Evolutionary conservation across 2,113 vertebrate genomes (phyloP).

Genomic region (Prietella phreatophila): DNA sequence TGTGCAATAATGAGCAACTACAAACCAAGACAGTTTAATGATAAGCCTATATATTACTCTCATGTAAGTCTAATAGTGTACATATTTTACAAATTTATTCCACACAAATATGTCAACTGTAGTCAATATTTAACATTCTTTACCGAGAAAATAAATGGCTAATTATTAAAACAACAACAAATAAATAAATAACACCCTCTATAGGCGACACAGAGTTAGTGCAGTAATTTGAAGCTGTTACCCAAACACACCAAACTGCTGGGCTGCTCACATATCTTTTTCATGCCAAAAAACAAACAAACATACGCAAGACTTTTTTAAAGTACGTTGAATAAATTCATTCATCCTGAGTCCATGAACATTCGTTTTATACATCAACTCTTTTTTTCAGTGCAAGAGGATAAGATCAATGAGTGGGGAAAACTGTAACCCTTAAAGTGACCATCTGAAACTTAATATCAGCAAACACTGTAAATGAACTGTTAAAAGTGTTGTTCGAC

Average conservation of each 20-base stretch:
- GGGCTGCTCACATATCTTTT: not conserved
- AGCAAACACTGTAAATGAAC: not conserved
- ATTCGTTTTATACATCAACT: not conserved
- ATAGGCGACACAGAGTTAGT: not conserved
- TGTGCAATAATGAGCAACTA: too few species aligned
- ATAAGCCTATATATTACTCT: not conserved
- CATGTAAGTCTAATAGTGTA: not conserved
- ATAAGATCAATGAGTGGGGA: not conserved
- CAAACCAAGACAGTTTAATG: not conserved
- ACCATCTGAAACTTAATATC: not conserved
- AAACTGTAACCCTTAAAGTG: not conserved
- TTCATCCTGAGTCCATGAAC: not conserved
- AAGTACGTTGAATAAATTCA: not conserved
- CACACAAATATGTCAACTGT: not conserved
- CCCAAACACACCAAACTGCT: not conserved
- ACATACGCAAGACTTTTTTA: not conserved
- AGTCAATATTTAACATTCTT: not conserved
- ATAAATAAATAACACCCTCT: not conserved
- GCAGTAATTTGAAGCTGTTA: not conserved
- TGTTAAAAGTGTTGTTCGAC: not conserved
- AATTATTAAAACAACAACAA: not conserved
- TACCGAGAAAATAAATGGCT: not conserved
- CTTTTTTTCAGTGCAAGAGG: not conserved
- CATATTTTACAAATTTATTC: not conserved
- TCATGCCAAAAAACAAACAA: not conserved